A percentile compares a stretch with the other conserved stretches of the same genome.
phyloP scores from a whole-genome alignment of 1,140 invertebrate genomes.

The Cydia strobilella region DNA sequence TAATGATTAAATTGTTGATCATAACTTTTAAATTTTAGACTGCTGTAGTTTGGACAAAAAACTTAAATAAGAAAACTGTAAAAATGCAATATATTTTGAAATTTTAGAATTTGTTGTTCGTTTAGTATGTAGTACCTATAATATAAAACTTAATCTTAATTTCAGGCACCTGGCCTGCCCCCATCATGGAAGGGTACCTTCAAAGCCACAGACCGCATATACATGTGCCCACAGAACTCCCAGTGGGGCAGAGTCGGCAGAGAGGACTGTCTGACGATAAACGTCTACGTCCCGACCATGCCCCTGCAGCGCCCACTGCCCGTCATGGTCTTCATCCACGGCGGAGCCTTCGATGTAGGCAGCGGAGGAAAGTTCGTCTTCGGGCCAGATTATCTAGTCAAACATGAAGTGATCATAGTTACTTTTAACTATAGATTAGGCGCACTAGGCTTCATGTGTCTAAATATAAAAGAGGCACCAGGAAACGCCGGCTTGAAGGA shows the following conservation, averaged over 20 bases:
- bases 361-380: constrained; percentile 79
- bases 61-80: too few species aligned
- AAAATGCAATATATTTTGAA: too few species aligned
- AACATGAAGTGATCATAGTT: constrained; percentile 84
- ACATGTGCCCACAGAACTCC: constrained; percentile 56
- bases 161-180: constrained; percentile 64
- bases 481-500: constrained; percentile 83
- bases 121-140: not conserved
- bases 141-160: constrained; percentile 28
- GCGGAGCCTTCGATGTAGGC: constrained; percentile 82
- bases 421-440: constrained; percentile 86
- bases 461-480: constrained; percentile 79
- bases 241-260: constrained; percentile 48
- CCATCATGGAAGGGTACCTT: constrained; percentile 63
- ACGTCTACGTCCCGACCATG: constrained; percentile 64
- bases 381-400: constrained; percentile 83
- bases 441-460: constrained; percentile 83
- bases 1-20: too few species aligned
- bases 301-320: constrained; percentile 60
- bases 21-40: too few species aligned
- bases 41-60: too few species aligned
- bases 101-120: too few species aligned
- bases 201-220: constrained; percentile 58
- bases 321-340: constrained; percentile 85
- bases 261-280: constrained; percentile 71